Evolutionary conservation across 2,888 invertebrate species (phyloP).

Genomic region (Drosophila barbarae): DNA sequence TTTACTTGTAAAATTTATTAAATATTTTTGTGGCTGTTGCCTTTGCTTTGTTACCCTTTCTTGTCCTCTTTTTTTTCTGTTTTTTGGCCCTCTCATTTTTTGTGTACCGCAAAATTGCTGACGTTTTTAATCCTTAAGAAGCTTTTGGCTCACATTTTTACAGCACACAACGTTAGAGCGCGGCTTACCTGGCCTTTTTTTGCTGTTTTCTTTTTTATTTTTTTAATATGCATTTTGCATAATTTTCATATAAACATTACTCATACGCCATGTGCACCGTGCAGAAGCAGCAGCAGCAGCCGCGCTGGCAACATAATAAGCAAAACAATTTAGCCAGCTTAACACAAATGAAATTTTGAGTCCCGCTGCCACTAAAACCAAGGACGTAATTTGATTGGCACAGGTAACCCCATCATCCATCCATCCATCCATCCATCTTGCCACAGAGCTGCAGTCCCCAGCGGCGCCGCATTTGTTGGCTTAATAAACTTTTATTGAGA

Average conservation of each 20-base stretch:
- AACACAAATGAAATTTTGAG: slow-evolving; percentile 68
- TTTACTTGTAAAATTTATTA: slow-evolving; percentile 71
- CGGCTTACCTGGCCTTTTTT: slow-evolving; percentile 19
- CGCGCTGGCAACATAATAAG: slow-evolving; percentile 55
- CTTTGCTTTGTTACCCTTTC: slow-evolving; percentile 34
- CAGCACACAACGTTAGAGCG: slow-evolving; percentile 37
- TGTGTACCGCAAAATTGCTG: slow-evolving; percentile 63
- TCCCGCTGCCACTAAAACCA: slow-evolving; percentile 11
- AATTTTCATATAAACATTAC: slow-evolving; percentile 73
- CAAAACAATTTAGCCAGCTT: slow-evolving; percentile 71
- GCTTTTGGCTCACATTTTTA: slow-evolving; percentile 73
- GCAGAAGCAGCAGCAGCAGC: slow-evolving; percentile 21
- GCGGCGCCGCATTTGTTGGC: slow-evolving; percentile 23
- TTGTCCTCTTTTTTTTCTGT: slow-evolving; percentile 25
- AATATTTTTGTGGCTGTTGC: slow-evolving; percentile 61
- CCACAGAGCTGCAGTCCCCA: neutral
- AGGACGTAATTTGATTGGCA: slow-evolving; percentile 38
- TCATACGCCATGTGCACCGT: slow-evolving; percentile 67
- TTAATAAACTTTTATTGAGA: slow-evolving; percentile 47
- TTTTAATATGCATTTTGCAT: slow-evolving; percentile 73
- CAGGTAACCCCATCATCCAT: neutral
- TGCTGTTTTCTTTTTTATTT: slow-evolving; percentile 19
- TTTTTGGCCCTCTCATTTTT: slow-evolving; percentile 37
- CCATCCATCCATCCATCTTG: slow-evolving; percentile 8
- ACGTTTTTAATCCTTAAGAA: slow-evolving; percentile 73